Conservation (phyloP, 2,888 invertebrate species). For the Synanthedon myopaeformis region DNA sequence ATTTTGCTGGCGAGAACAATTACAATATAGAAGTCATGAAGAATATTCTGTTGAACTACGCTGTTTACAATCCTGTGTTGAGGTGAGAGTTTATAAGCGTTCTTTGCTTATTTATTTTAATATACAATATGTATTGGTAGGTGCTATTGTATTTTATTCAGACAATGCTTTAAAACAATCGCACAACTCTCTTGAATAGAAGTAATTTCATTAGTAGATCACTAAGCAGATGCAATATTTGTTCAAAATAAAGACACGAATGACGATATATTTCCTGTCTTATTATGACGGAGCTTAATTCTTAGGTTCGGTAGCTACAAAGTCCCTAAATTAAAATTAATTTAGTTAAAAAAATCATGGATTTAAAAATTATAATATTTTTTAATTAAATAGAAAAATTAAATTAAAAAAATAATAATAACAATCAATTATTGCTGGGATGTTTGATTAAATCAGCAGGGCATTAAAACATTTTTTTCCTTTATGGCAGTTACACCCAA, state of each 20-base stretch:
- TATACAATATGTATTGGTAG: neutral
- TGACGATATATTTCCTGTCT: too few relatives aligned
- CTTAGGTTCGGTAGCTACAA: too few relatives aligned
- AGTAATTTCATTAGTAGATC: too few relatives aligned
- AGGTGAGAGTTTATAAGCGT: conserved; percentile 63
- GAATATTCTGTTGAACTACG: conserved; percentile 93
- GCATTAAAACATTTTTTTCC: conserved; percentile 1
- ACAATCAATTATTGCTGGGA: too few relatives aligned
- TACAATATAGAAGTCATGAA: conserved; percentile 92
- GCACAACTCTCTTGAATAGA: too few relatives aligned
- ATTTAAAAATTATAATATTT: too few relatives aligned
- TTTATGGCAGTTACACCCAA: conserved; percentile 76
- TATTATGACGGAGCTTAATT: too few relatives aligned
- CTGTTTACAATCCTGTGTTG: conserved; percentile 86
- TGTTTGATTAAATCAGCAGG: neutral
- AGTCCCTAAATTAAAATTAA: too few relatives aligned
- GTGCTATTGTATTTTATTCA: neutral
- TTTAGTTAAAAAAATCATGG: too few relatives aligned
- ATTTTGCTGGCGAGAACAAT: conserved; percentile 93
- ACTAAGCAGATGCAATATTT: too few relatives aligned
- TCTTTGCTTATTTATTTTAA: neutral
- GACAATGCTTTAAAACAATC: neutral
- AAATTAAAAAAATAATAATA: neutral
- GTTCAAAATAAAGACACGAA: too few relatives aligned
- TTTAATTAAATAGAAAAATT: too few relatives aligned